These are phyloP conservation scores for Notodonta ziczac DNA, from an alignment of 2,888 invertebrate species.

Conservation along the genomic window DNA sequence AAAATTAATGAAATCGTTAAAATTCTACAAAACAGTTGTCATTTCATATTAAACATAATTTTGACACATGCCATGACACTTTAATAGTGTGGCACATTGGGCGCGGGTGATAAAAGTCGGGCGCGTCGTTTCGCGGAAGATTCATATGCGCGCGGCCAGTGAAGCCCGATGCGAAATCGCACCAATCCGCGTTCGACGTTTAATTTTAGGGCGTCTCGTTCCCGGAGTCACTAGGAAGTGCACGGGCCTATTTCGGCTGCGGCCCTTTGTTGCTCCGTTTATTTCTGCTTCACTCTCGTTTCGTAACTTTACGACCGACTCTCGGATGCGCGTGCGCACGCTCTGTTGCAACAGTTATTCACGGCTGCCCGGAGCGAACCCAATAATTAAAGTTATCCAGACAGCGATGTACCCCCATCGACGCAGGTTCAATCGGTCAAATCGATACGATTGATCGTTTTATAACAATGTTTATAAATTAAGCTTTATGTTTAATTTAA, in stretches of 20 bases:
- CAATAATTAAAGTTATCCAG: constrained; percentile 55
- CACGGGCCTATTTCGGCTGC: constrained; percentile 67
- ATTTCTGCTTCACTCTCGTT: constrained; percentile 80
- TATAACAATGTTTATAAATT: constrained; percentile 37
- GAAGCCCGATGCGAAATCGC: constrained; percentile 14
- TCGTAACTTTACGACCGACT: constrained; percentile 77
- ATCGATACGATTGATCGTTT: constrained; percentile 37
- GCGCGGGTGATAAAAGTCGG: not conserved
- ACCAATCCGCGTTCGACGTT: constrained; percentile 29
- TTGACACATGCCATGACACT: not conserved
- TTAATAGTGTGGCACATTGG: constrained; percentile 1
- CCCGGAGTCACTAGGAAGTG: constrained; percentile 71
- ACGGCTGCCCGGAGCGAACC: constrained; percentile 66
- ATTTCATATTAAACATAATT: not conserved
- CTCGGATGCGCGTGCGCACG: constrained; percentile 67
- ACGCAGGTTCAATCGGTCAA: constrained; percentile 30
- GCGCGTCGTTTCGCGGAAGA: constrained; percentile 8
- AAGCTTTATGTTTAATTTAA: constrained; percentile 46
- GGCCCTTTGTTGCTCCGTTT: constrained; percentile 78
- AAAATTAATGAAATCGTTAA: no score
- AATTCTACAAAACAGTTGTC: not conserved
- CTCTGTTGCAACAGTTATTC: constrained; percentile 75
- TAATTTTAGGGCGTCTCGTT: constrained; percentile 66
- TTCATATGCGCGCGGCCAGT: not conserved
- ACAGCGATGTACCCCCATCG: constrained; percentile 41